phyloP scores from a whole-genome alignment of 2,113 vertebrate species.

The Tamias sibiricus region DNA sequence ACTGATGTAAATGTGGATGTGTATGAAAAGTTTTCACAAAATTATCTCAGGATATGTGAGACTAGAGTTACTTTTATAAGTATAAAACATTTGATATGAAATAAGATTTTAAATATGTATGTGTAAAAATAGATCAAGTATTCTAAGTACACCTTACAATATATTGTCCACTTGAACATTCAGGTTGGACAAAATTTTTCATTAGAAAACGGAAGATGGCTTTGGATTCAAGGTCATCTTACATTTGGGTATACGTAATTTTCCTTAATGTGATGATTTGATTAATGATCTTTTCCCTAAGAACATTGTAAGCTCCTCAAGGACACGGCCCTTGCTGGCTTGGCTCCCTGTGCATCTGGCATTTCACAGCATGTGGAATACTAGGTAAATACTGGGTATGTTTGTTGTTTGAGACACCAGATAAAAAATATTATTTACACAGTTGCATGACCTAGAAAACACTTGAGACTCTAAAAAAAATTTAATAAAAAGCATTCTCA shows the following conservation, averaged over 20 bases:
- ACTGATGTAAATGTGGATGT: background rate
- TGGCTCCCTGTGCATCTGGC: background rate
- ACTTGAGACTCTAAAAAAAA: conserved; percentile 20
- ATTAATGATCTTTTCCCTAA: background rate
- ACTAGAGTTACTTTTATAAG: background rate
- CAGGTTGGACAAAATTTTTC: background rate
- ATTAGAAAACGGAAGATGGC: background rate
- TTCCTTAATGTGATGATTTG: background rate
- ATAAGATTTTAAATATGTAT: background rate
- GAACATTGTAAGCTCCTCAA: background rate
- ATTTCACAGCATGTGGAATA: background rate
- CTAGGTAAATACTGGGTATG: background rate
- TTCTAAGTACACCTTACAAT: background rate
- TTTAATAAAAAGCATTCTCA: background rate
- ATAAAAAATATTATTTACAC: conserved; percentile 35
- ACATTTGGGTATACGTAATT: background rate
- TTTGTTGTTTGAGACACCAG: background rate
- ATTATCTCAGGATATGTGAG: background rate
- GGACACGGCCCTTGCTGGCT: background rate
- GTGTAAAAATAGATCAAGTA: background rate
- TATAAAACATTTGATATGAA: background rate
- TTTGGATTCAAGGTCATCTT: conserved; percentile 27
- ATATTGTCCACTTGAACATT: background rate
- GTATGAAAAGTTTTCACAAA: background rate
- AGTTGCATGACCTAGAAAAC: conserved; percentile 7